Evolutionary conservation across 2,113 vertebrate species (phyloP).

Genomic region (Ammodytes marinus): DNA sequence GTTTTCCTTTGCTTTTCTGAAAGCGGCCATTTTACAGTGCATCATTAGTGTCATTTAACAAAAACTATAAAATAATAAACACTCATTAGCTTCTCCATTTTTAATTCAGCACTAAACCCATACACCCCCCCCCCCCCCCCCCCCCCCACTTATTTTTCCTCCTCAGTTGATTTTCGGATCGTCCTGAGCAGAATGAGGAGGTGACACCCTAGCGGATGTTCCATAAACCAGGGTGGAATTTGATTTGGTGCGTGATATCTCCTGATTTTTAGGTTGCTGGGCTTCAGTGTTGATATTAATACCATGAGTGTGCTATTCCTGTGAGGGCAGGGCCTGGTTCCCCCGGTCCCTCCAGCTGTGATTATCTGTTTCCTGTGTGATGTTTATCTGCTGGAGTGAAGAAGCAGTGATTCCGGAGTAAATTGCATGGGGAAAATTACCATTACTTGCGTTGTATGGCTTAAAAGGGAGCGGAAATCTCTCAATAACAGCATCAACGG

Average conservation of each 20-base stretch:
- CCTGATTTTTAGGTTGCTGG: constrained; percentile 23
- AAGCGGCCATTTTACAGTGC: not conserved
- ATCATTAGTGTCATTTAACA: not conserved
- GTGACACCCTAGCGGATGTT: constrained; percentile 23
- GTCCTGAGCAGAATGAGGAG: constrained; percentile 21
- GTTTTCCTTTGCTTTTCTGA: not conserved
- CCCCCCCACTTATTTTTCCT: not conserved
- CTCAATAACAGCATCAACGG: constrained; percentile 12
- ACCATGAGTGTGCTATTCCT: constrained; percentile 57
- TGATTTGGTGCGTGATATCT: constrained; percentile 10
- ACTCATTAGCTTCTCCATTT: not conserved
- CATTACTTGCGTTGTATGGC: constrained; percentile 39
- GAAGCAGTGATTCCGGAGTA: constrained; percentile 65
- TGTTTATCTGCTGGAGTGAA: constrained; percentile 75
- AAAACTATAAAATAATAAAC: constrained; percentile 15
- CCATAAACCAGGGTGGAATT: constrained; percentile 41
- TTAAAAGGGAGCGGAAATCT: constrained; percentile 39
- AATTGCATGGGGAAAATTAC: constrained; percentile 56
- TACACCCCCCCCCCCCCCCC: constrained; percentile 11
- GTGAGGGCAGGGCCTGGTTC: constrained; percentile 27
- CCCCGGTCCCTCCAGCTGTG: constrained; percentile 54
- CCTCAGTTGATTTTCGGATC: constrained; percentile 16
- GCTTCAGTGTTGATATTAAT: constrained; percentile 52
- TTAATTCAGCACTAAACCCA: constrained; percentile 7
- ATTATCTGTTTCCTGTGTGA: constrained; percentile 77